A percentile compares a stretch with the other conserved stretches of the same genome.
These are phyloP conservation scores for Scomberomorus guttatus DNA, from an alignment of 2,797 vertebrate species.

Conservation along the genomic window DNA sequence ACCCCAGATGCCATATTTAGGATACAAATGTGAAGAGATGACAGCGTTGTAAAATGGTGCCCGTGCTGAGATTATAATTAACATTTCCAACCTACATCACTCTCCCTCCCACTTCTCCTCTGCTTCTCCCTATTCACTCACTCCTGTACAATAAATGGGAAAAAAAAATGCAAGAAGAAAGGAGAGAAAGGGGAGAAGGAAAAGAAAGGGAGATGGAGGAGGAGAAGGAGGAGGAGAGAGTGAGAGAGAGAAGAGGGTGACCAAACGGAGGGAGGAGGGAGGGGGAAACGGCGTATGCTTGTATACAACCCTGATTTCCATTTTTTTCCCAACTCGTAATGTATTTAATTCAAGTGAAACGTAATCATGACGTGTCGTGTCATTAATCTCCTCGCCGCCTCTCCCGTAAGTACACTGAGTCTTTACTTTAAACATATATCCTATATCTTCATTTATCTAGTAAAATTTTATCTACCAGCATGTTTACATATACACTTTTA, in stretches of 20 bases:
- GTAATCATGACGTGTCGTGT: slow-evolving; percentile 92
- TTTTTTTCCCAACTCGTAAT: slow-evolving; percentile 91
- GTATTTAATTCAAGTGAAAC: slow-evolving; percentile 93
- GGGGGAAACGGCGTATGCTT: slow-evolving; percentile 89
- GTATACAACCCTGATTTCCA: slow-evolving; percentile 91
- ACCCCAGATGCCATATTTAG: slow-evolving; percentile 83
- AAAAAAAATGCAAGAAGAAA: slow-evolving; percentile 59
- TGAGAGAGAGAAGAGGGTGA: slow-evolving; percentile 73
- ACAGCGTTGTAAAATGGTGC: slow-evolving; percentile 88
- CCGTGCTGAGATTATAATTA: slow-evolving; percentile 88
- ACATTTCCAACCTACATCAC: slow-evolving; percentile 89
- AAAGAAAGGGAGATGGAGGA: slow-evolving; percentile 46
- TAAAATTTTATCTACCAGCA: slow-evolving; percentile 49
- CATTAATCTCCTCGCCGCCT: slow-evolving; percentile 91
- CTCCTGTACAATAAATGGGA: slow-evolving; percentile 87
- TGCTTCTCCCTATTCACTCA: slow-evolving; percentile 80
- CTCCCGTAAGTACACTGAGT: slow-evolving; percentile 91
- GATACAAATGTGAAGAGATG: slow-evolving; percentile 80
- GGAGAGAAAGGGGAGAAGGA: slow-evolving; percentile 52
- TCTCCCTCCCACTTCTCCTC: slow-evolving; percentile 84
- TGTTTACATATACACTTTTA: slow-evolving; percentile 78
- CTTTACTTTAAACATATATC: slow-evolving; percentile 86
- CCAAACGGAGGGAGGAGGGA: slow-evolving; percentile 79
- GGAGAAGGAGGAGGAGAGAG: slow-evolving; percentile 70
- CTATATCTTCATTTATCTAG: slow-evolving; percentile 78